These are phyloP conservation scores for Drosophila setifemur DNA, from an alignment of 1,140 invertebrate genomes.

Conservation along the genomic window DNA sequence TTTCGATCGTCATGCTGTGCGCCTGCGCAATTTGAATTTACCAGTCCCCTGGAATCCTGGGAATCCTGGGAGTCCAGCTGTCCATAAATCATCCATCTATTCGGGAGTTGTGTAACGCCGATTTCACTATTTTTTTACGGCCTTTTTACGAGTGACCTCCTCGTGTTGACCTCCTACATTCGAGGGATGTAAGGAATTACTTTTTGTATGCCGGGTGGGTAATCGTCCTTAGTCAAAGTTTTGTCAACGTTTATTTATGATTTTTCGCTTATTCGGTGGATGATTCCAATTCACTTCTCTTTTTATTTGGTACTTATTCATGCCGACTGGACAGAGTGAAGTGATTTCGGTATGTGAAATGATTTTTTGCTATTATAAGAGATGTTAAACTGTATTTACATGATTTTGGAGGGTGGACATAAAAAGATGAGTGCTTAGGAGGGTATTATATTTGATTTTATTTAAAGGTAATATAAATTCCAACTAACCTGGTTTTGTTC, in stretches of 20 bases:
- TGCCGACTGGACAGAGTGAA: slow-evolving; percentile 17
- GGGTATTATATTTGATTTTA: not conserved
- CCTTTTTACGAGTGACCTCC: slow-evolving; percentile 63
- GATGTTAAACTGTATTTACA: slow-evolving; percentile 45
- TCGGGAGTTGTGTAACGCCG: slow-evolving; percentile 39
- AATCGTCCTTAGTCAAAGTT: slow-evolving; percentile 37
- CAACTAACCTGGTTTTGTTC: not conserved
- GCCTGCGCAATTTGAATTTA: slow-evolving; percentile 33
- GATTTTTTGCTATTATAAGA: slow-evolving; percentile 39
- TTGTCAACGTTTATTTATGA: slow-evolving; percentile 55
- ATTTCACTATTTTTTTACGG: slow-evolving; percentile 61
- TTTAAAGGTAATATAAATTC: no score
- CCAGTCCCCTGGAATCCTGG: slow-evolving; percentile 12
- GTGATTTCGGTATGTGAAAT: slow-evolving; percentile 3
- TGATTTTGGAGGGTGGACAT: not conserved
- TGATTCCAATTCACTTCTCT: no score
- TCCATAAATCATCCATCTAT: slow-evolving; percentile 55
- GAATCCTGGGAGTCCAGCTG: slow-evolving; percentile 53
- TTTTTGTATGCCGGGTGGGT: slow-evolving; percentile 29
- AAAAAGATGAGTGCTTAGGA: not conserved
- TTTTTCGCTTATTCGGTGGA: slow-evolving; percentile 42
- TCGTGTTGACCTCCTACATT: slow-evolving; percentile 58
- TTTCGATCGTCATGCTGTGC: slow-evolving; percentile 58
- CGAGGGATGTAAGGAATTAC: slow-evolving; percentile 5
- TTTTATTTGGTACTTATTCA: slow-evolving; percentile 17